phyloP scores from a whole-genome alignment of 2,797 vertebrate genomes.

The Sebastes umbrosus region DNA sequence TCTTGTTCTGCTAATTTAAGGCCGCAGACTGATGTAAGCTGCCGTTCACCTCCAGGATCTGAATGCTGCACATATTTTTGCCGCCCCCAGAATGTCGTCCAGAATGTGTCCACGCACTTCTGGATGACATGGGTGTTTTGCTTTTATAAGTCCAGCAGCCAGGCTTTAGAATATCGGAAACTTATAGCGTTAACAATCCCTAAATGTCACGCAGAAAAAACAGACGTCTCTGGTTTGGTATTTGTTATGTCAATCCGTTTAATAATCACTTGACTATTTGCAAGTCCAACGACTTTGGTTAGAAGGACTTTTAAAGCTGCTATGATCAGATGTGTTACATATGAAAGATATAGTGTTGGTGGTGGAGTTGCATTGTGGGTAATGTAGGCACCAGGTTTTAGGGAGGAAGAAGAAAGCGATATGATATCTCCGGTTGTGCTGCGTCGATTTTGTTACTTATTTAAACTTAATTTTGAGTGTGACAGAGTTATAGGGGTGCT shows the following conservation, averaged over 20 bases:
- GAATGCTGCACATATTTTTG: conserved; percentile 28
- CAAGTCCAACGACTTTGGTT: background rate
- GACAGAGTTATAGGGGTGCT: too few relatives aligned
- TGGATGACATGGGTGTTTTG: background rate
- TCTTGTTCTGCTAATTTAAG: conserved; percentile 58
- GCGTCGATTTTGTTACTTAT: too few relatives aligned
- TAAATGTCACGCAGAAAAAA: background rate
- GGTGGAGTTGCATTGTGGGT: background rate
- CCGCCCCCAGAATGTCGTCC: conserved; percentile 9
- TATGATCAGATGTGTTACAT: background rate
- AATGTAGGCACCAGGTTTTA: background rate
- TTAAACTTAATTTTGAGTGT: too few relatives aligned
- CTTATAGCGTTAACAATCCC: background rate
- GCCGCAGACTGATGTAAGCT: conserved; percentile 51
- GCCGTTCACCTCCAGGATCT: conserved; percentile 35
- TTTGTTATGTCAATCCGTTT: background rate
- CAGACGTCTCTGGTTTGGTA: background rate
- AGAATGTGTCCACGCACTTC: background rate
- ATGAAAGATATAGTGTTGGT: background rate
- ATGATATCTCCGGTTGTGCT: too few relatives aligned
- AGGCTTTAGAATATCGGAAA: background rate
- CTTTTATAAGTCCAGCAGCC: background rate
- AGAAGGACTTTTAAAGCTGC: background rate
- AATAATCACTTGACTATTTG: background rate
- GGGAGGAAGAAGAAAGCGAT: too few relatives aligned